Evolutionary conservation across 1,140 invertebrate genomes (phyloP), one percentile per base, ranked within the genome.

Genomic region (Coenobita brevimanus): DNA sequence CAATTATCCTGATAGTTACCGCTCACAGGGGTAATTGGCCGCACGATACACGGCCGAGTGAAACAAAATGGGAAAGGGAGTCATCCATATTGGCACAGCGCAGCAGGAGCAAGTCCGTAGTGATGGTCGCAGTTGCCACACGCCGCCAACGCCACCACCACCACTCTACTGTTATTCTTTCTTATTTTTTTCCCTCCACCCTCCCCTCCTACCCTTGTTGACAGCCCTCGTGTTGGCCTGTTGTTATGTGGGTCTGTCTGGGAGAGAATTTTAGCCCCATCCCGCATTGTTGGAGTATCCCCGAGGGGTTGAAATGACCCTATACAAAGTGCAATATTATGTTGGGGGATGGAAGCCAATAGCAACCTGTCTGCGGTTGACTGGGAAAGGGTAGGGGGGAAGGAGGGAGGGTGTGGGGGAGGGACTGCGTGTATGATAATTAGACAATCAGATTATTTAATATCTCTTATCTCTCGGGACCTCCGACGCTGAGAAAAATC

Each of bases 11-110:
- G 84, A 86, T 79, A 50, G 73, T 84, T 84, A 84, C 82, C 76
- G 84, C 75, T 86, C 84, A 80, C 33, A 60, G 62, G 64, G 75
- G 76, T 86, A 86, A 86, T 86, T 86, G 84, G 84, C 84, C 75
- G 67, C 75, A 79, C 76, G 75, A 79, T 76, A 69, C 60, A 36
- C 75, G 75, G 76, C 33, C 84, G 75, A 54, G 54, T 80, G 84
- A 86, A 86, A 86, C 84, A 86, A 86, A 80, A 86, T 86, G 84
- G 84, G 84, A 86, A 86, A 79, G 76, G 27, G 62, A 86, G 62
- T 64, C 84, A 86, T 79, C 84, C 76, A 86, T 86, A 79, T 64
- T 86, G 84, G 57, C 27, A 86, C 57, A n/a, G 38, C 57, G 41
- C 75, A 86, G 84, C 76, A 43, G 69, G 82, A 46, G 82, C 82